Conservation (phyloP, 2,797 vertebrate genomes). For the Artibeus jamaicensis region DNA sequence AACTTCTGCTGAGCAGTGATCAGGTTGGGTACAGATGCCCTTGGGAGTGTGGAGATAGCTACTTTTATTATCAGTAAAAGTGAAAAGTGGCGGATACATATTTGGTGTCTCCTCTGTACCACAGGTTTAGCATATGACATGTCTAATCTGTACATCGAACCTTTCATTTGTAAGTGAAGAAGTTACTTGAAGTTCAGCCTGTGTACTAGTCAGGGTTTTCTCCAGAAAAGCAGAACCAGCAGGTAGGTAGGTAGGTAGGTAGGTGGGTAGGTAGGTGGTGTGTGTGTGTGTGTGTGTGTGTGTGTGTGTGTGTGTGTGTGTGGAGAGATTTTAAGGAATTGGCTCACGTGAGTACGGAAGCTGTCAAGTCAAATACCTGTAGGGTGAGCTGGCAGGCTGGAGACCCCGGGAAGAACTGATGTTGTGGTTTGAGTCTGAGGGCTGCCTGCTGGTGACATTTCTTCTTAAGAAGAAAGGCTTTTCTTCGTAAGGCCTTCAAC, state of each 20-base stretch:
- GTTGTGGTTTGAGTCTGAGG: neutral
- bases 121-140: neutral
- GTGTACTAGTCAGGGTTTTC: neutral
- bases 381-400: neutral
- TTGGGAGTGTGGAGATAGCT: neutral
- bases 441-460: neutral
- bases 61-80: neutral
- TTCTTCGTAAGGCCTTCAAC: neutral
- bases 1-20: neutral
- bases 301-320: too few species aligned
- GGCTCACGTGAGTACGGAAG: neutral
- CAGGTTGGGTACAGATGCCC: neutral
- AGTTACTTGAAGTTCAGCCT: neutral
- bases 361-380: neutral
- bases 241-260: too few species aligned
- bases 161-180: neutral
- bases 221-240: neutral
- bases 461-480: neutral
- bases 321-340: neutral
- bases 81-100: neutral
- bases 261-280: too few species aligned
- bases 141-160: neutral
- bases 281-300: too few species aligned
- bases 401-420: neutral
- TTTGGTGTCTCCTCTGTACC: neutral